These are phyloP conservation scores for Phoebastria nigripes DNA, from an alignment of 2,797 vertebrate species.

Conservation along the genomic window DNA sequence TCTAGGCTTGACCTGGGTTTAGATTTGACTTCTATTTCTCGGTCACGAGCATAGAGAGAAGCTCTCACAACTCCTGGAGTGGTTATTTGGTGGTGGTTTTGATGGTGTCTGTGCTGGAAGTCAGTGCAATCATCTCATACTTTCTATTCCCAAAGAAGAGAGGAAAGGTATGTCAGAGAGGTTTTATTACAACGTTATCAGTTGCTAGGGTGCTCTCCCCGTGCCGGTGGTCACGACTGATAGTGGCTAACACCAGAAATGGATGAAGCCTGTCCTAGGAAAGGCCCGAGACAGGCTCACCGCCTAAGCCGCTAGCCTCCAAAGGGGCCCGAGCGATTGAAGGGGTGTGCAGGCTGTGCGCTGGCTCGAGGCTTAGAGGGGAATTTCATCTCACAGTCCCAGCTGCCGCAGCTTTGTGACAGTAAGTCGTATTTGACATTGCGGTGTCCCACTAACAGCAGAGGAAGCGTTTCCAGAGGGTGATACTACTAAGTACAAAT, in stretches of 20 bases:
- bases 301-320: background rate
- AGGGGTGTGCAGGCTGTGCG: accelerated
- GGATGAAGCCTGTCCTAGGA: background rate
- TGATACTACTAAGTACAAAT: background rate
- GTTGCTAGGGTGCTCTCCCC: background rate
- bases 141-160: background rate
- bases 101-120: background rate
- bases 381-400: background rate
- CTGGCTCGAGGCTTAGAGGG: background rate
- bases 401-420: background rate
- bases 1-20: background rate
- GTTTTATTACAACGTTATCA: accelerated
- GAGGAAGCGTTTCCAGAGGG: background rate
- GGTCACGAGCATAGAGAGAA: background rate
- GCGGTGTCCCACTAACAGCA: background rate
- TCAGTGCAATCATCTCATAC: background rate
- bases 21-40: background rate
- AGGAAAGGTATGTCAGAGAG: background rate
- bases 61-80: background rate
- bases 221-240: background rate
- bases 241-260: background rate
- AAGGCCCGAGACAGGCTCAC: background rate
- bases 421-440: background rate
- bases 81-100: background rate
- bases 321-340: accelerated